A percentile compares a stretch with the other conserved stretches of the same genome.
These are phyloP conservation scores for Diarsia dahlii DNA, from an alignment of 2,888 invertebrate species.

Conservation along the genomic window DNA sequence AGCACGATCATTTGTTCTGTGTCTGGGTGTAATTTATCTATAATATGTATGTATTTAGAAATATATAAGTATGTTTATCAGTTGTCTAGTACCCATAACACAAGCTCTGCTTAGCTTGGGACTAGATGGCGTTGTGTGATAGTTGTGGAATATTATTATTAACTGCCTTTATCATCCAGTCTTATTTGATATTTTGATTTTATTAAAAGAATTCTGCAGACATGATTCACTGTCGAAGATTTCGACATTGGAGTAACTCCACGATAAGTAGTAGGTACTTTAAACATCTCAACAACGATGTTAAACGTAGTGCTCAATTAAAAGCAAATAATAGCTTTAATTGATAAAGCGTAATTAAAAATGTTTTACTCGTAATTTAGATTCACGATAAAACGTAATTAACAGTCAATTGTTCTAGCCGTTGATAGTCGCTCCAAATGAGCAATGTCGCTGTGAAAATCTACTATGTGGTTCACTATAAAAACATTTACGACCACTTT, in stretches of 20 bases:
- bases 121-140: no score
- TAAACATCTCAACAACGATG: slow-evolving; percentile 40
- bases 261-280: slow-evolving; percentile 10
- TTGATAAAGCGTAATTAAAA: slow-evolving; percentile 75
- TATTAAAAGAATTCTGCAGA: slow-evolving; percentile 19
- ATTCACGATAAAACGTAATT: slow-evolving; percentile 71
- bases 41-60: no score
- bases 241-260: not conserved
- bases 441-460: slow-evolving; percentile 54
- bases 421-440: slow-evolving; percentile 64
- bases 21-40: no score
- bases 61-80: no score
- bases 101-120: no score
- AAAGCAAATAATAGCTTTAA: slow-evolving; percentile 69
- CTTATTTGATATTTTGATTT: not conserved
- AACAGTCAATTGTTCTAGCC: slow-evolving; percentile 69
- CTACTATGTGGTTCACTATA: slow-evolving; percentile 36
- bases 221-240: slow-evolving; percentile 21
- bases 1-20: no score
- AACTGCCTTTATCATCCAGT: not conserved
- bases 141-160: no score
- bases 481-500: slow-evolving; percentile 49
- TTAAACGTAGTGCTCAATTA: slow-evolving; percentile 46
- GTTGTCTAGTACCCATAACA: no score
- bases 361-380: slow-evolving; percentile 71